Conservation (phyloP, 1,140 invertebrate species). For the Melanaphis sacchari region DNA sequence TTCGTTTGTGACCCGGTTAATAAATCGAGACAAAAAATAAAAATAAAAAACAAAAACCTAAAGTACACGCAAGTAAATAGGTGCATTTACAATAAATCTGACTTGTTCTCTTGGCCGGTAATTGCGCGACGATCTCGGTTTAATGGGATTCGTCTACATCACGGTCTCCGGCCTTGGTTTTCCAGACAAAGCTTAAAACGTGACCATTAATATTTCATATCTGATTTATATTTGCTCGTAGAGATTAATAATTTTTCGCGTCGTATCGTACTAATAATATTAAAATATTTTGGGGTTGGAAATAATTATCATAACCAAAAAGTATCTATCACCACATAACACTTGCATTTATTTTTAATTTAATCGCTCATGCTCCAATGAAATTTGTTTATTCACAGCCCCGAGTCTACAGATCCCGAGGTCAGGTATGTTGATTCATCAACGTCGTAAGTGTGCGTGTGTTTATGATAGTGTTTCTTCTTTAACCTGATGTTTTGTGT, state of each 20-base stretch:
- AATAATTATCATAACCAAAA: not conserved
- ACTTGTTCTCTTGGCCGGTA: not conserved
- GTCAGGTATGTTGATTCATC: constrained; percentile 3
- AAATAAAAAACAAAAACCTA: constrained; percentile 27
- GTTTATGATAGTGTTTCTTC: not conserved
- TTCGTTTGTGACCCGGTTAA: constrained; percentile 53
- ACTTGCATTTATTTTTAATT: not conserved
- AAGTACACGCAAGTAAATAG: constrained; percentile 40
- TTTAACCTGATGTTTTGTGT: not conserved
- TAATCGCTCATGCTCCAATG: not conserved
- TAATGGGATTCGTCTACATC: constrained; percentile 26
- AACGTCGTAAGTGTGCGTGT: constrained; percentile 35
- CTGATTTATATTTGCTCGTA: not conserved
- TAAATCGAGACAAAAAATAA: constrained; percentile 37
- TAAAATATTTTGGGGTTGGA: not conserved
- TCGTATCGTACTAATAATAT: not conserved
- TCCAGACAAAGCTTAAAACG: constrained; percentile 30
- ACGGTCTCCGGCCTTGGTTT: constrained; percentile 33
- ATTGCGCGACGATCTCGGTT: constrained; percentile 32
- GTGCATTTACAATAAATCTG: constrained; percentile 31
- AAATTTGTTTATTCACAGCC: constrained; percentile 54
- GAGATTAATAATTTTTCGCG: not conserved
- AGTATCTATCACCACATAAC: not conserved
- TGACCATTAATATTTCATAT: not conserved
- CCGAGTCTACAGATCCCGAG: not conserved